Base-by-base conservation (phyloP, 2,113 vertebrate species). In the Neodon shergylaensis region DNA sequence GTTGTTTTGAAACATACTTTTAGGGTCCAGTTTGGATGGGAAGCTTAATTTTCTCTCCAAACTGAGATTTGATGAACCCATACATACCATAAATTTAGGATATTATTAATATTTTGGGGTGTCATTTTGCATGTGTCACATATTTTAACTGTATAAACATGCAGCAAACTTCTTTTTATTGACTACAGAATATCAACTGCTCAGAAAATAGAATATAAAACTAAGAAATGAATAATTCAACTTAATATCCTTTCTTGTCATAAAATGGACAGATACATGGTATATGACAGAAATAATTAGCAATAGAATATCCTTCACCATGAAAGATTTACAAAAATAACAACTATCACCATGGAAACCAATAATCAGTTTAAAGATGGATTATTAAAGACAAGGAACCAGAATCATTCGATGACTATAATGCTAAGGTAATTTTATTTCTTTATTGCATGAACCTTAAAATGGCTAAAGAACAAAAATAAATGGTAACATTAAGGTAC, bases 181-280 rank as follows among this genome's bases (percentile, higher is more conserved):
- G 52, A 82, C 86, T 44, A 78, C 2, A 91, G 3, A 72, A 16
- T 70, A 92, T 70, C 39, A 44, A 44, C 4, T 54, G 2, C 2
- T 87, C 79, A 31, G 21, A 70, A 31, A 87, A 7, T 49, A 90
- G 22, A 68, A 86, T 85, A 22, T 21, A 70, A 77, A 94, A 88
- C 17, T 58, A 88, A 54, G 39, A 88, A 77, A 83, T 85, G 68
- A 66, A 44, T 78, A 74, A 5, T 84, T 93, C 70, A 94, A 65
- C 54, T 91, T 91, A 82, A 8, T 54, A 78, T 22, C 33, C 5
- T 1, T 78, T 74, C 22, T 39, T 70, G 28, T 7, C 31, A 93
- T 61, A 87, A 92, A 85, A 88, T 70, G 9, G 7, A 22, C n/a
- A 91, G 8, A 78, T 84, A 94, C 66, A 95, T 3, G 81, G 92